These are phyloP conservation scores for Ceratothoa steindachneri DNA, from an alignment of 2,888 invertebrate genomes.

Conservation along the genomic window DNA sequence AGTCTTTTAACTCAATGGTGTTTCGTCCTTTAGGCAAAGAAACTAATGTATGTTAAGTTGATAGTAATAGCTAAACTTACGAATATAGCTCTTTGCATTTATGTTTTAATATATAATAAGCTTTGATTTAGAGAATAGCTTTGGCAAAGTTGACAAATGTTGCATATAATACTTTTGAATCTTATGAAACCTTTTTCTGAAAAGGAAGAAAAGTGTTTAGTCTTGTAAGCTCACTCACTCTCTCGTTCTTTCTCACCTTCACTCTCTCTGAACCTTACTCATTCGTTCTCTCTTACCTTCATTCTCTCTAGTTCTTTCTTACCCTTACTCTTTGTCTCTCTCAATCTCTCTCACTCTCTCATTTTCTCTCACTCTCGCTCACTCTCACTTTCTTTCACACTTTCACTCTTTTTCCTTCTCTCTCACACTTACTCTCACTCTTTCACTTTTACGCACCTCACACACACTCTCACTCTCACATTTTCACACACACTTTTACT, in stretches of 20 bases:
- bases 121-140: too few relatives aligned
- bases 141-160: too few relatives aligned
- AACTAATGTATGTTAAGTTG: too few relatives aligned
- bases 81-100: too few relatives aligned
- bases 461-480: too few relatives aligned
- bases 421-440: background rate
- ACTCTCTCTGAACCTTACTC: too few relatives aligned
- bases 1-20: too few relatives aligned
- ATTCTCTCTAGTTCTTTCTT: background rate
- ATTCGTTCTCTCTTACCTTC: background rate
- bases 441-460: too few relatives aligned
- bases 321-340: background rate
- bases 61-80: too few relatives aligned
- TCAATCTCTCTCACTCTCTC: background rate
- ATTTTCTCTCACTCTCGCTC: background rate
- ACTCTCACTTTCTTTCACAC: background rate
- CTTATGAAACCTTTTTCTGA: background rate
- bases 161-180: background rate
- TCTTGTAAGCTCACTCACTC: background rate
- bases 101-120: too few relatives aligned
- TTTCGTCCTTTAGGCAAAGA: too few relatives aligned
- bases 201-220: background rate
- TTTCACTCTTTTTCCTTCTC: background rate
- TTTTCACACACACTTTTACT: too few relatives aligned
- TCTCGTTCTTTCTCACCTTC: constrained; percentile 14